Conservation (phyloP, 2,797 vertebrate species). For the Alectoris magna region DNA sequence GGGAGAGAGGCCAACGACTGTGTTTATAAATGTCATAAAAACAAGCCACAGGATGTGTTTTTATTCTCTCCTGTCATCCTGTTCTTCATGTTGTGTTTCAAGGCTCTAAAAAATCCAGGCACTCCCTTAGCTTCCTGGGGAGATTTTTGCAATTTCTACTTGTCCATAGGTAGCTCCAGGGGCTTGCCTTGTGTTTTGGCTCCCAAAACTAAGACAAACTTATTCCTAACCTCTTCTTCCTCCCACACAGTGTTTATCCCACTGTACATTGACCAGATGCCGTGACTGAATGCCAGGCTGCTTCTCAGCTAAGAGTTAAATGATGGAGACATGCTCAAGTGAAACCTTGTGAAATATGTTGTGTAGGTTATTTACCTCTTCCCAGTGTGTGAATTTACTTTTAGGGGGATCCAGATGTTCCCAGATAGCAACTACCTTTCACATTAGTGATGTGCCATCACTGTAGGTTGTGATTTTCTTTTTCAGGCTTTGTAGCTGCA, state of each 20-base stretch:
- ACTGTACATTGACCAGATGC: not conserved
- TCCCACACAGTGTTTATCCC: not conserved
- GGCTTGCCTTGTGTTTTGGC: not conserved
- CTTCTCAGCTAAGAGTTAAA: slow-evolving; percentile 17
- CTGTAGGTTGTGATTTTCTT: not conserved
- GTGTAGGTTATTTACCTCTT: not conserved
- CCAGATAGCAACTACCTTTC: not conserved
- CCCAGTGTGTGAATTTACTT: not conserved
- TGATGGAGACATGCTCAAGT: not conserved
- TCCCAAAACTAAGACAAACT: not conserved
- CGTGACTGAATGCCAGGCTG: not conserved
- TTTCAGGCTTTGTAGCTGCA: not conserved
- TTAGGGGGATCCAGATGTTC: not conserved
- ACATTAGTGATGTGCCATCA: not conserved
- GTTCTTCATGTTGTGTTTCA: not conserved
- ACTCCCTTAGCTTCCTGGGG: not conserved
- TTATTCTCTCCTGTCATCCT: slow-evolving; percentile 10
- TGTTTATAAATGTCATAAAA: slow-evolving; percentile 44
- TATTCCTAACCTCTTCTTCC: not conserved
- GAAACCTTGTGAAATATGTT: not conserved
- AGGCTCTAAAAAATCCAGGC: not conserved
- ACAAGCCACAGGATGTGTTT: slow-evolving; percentile 34
- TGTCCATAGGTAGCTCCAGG: not conserved
- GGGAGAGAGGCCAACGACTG: not conserved
- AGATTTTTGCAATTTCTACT: not conserved